A percentile compares a stretch with the other conserved stretches of the same genome.
phyloP scores from a whole-genome alignment of 2,113 vertebrate genomes.

The Anarhynchus alexandrinus region DNA sequence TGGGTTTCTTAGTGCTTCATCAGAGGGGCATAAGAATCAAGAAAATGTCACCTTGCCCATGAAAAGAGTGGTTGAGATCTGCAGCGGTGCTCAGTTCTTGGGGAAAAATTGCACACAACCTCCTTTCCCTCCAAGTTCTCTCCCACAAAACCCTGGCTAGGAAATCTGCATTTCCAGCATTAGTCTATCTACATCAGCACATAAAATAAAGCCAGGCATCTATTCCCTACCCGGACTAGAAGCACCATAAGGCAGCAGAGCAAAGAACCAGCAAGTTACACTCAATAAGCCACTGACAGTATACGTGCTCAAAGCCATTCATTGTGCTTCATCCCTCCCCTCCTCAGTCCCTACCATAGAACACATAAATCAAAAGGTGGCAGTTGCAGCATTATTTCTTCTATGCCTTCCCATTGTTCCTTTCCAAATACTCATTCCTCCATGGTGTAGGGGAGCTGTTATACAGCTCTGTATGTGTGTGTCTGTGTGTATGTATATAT shows the following conservation, averaged over 20 bases:
- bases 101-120: background rate
- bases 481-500: fast-evolving
- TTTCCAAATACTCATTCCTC: background rate
- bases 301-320: background rate
- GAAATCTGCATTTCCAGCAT: background rate
- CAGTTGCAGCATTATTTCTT: background rate
- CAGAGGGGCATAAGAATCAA: background rate
- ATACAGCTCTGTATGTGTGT: background rate
- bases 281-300: background rate
- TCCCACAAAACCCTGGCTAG: background rate
- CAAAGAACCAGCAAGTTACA: background rate
- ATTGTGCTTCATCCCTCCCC: background rate
- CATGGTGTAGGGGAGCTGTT: background rate
- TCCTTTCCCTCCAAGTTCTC: background rate
- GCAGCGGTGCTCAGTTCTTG: background rate
- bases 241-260: background rate
- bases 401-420: background rate
- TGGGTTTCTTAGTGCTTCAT: background rate
- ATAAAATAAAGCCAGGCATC: background rate
- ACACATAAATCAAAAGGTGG: background rate
- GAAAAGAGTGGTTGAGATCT: background rate
- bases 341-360: background rate
- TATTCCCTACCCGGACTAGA: background rate
- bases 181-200: background rate
- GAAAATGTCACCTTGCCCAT: background rate